Evolutionary conservation across 2,888 invertebrate species (phyloP), one percentile per base, ranked within the genome.

Genomic region (Spilosoma lubricipeda): DNA sequence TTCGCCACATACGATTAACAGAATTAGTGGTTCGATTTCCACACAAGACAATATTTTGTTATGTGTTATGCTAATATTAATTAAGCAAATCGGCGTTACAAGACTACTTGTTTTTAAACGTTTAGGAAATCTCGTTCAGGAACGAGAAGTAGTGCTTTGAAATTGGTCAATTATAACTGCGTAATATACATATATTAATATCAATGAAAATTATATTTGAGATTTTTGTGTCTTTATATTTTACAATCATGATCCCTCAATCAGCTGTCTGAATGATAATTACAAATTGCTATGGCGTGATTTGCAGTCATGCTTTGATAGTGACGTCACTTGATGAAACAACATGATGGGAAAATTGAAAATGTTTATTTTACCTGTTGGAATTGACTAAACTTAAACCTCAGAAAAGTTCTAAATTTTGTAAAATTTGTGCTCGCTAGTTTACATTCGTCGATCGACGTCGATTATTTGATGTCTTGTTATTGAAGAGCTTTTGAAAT

Each of bases 221-320:
- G 64, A 64, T 20, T 73, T 71, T 71, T n/a, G 33, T 64, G 48
- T 11, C 45, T 74, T 70, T 74, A 70, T 70, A 70, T 73, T 68
- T 18, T 68, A 68, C 69, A 72, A 75, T 65, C 75, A 72, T 69
- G 75, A 75, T 75, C n/a, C 75, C 68, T 75, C 76, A 71, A 67
- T 74, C 77, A 78, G 70, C 75, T 83, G 77, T 79, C 65, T 78
- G 75, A 73, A 78, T 70, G 75, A 80, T 83, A 76, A 79, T 78
- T 78, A 77, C 80, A 80, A 83, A 82, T 83, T 79, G 75, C 76
- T 75, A 27, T 67, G 76, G 74, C 84, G 76, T 83, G 83, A 80
- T 76, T 72, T 36, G 74, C 76, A 82, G 80, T 83, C 82, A 69
- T 83, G 82, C 73, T 78, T 75, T 45, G 65, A 76, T 77, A 76